phyloP scores from a whole-genome alignment of 2,797 vertebrate genomes.

The Simalia tracyae region DNA sequence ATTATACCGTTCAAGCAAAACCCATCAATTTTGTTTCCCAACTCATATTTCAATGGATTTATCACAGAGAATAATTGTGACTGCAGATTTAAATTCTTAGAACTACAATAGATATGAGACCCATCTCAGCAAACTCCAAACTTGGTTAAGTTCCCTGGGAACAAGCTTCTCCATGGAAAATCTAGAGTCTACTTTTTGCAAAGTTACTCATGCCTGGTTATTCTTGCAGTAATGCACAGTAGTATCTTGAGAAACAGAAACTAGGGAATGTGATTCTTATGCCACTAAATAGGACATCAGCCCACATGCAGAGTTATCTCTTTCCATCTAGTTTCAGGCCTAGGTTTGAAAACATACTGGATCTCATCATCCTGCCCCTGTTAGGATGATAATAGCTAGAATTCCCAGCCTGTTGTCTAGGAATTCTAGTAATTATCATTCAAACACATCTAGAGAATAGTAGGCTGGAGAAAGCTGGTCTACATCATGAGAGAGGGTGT shows the following conservation, averaged over 20 bases:
- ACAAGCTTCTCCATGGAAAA: background rate
- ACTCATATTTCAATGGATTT: background rate
- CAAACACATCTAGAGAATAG: background rate
- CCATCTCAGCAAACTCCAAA: background rate
- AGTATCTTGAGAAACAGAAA: background rate
- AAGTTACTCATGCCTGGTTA: background rate
- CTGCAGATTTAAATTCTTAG: background rate
- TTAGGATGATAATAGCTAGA: background rate
- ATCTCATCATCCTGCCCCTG: background rate
- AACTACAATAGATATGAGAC: conserved; percentile 7
- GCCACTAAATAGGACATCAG: too few species aligned
- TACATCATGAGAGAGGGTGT: background rate
- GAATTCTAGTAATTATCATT: background rate
- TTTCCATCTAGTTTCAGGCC: background rate
- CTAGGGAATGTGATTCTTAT: background rate
- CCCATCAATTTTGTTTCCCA: conserved; percentile 16
- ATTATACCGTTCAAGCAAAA: conserved; percentile 17
- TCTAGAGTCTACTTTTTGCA: background rate
- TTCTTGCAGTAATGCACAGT: background rate
- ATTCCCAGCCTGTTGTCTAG: background rate
- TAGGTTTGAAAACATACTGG: background rate
- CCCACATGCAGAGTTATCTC: background rate
- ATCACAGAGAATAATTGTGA: background rate
- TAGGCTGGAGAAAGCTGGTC: background rate
- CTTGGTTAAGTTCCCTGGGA: background rate